Conservation (phyloP, 2,888 invertebrate species). For the Pandemis heparana region DNA sequence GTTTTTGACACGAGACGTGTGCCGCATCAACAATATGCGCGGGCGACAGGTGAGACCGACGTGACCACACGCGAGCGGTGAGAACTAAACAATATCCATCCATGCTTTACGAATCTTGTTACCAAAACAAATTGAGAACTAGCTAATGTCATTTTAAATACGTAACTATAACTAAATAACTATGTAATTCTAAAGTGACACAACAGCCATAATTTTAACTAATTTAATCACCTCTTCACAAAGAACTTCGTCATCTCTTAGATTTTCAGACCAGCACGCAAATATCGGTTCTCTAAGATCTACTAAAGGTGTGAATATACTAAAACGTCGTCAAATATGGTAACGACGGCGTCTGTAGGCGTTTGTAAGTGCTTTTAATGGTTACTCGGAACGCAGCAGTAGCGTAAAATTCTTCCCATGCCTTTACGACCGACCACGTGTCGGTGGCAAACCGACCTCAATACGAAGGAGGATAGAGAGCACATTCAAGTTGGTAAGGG, state of each 20-base stretch:
- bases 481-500: constrained; percentile 55
- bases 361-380: constrained; percentile 43
- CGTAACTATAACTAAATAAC: no score
- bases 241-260: no score
- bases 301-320: constrained; percentile 40
- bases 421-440: constrained; percentile 46
- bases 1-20: constrained; percentile 52
- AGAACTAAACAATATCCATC: constrained; percentile 46
- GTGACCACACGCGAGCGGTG: constrained; percentile 68
- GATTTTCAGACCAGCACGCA: constrained; percentile 10
- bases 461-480: constrained; percentile 63
- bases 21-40: constrained; percentile 50
- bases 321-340: constrained; percentile 38
- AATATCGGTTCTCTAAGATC: constrained; percentile 31
- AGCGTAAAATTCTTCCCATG: constrained; percentile 57
- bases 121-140: constrained; percentile 9
- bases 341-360: constrained; percentile 27
- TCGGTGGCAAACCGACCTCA: constrained; percentile 62
- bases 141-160: constrained; percentile 1
- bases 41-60: constrained; percentile 65
- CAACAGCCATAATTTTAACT: not conserved
- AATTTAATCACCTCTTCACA: constrained; percentile 8
- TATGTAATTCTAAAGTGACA: not conserved
- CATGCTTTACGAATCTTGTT: constrained; percentile 19
- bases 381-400: constrained; percentile 51